A percentile compares a stretch with the other conserved stretches of the same genome.
phyloP scores from a whole-genome alignment of 2,888 invertebrate species.

The Aspidapion aeneum region DNA sequence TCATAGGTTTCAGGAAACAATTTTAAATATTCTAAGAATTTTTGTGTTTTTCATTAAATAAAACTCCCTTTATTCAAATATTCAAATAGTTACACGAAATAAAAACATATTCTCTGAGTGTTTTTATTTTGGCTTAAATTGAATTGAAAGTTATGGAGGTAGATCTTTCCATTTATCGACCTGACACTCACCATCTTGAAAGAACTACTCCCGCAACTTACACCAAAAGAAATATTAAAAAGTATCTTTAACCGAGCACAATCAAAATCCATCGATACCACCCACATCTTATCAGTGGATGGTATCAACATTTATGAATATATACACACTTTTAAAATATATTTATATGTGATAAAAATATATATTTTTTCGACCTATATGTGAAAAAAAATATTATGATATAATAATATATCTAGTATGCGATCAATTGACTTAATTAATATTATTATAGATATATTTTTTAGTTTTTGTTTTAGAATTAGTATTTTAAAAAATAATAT shows the following conservation, averaged over 20 bases:
- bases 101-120: too few relatives aligned
- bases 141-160: background rate
- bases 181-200: constrained; percentile 43
- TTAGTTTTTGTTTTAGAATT: too few relatives aligned
- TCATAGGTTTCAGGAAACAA: too few relatives aligned
- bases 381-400: background rate
- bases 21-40: too few relatives aligned
- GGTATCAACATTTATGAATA: background rate
- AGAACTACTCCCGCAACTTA: constrained; percentile 25
- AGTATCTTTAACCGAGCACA: constrained; percentile 37
- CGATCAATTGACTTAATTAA: background rate
- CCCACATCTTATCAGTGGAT: background rate
- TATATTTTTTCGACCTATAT: background rate
- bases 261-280: constrained; percentile 26
- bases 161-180: constrained; percentile 47
- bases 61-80: too few relatives aligned
- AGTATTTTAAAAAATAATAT: too few relatives aligned
- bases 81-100: too few relatives aligned
- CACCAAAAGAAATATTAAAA: too few relatives aligned
- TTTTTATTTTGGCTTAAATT: background rate
- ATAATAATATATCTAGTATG: background rate
- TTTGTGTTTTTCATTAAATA: too few relatives aligned
- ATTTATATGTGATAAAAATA: background rate
- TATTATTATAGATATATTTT: too few relatives aligned
- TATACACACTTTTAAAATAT: background rate